A percentile compares a stretch with the other conserved stretches of the same genome.
Conservation (phyloP, 2,888 invertebrate species). For the Zaprionus obscuricornis region DNA sequence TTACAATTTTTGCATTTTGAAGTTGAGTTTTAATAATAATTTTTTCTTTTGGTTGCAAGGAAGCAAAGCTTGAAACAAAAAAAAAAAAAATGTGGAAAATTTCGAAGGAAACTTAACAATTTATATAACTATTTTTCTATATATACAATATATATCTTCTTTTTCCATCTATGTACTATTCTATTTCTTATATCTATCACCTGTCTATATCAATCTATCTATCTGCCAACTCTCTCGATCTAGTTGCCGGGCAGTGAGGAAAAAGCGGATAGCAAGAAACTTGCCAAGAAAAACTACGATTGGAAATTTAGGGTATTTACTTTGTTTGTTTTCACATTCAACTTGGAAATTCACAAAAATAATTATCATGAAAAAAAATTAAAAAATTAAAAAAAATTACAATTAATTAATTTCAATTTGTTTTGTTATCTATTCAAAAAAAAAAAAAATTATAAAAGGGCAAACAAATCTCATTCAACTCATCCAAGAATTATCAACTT, state of each 20-base stretch:
- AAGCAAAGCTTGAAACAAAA: slow-evolving; percentile 55
- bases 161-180: slow-evolving; percentile 25
- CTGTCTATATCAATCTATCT: slow-evolving; percentile 9
- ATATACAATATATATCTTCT: slow-evolving; percentile 31
- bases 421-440: slow-evolving; percentile 28
- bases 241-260: slow-evolving; percentile 83
- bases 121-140: slow-evolving; percentile 24
- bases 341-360: slow-evolving; percentile 29
- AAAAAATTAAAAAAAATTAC: no score
- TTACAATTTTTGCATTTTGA: slow-evolving; percentile 30
- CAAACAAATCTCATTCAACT: slow-evolving; percentile 32
- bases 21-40: slow-evolving; percentile 12
- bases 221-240: slow-evolving; percentile 32
- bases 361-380: no score
- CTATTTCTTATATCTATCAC: slow-evolving; percentile 36
- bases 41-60: slow-evolving; percentile 70
- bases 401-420: slow-evolving; percentile 32
- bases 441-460: neutral
- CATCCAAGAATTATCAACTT: slow-evolving; percentile 30
- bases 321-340: slow-evolving; percentile 28
- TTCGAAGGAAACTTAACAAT: slow-evolving; percentile 16
- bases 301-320: slow-evolving; percentile 86
- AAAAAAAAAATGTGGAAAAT: slow-evolving; percentile 65
- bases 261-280: slow-evolving; percentile 78
- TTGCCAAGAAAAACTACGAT: slow-evolving; percentile 84